Percentiles rank a stretch among this genome's conserved stretches.
Conservation (phyloP, 1,140 invertebrate species). For the Aphidius ervi region DNA sequence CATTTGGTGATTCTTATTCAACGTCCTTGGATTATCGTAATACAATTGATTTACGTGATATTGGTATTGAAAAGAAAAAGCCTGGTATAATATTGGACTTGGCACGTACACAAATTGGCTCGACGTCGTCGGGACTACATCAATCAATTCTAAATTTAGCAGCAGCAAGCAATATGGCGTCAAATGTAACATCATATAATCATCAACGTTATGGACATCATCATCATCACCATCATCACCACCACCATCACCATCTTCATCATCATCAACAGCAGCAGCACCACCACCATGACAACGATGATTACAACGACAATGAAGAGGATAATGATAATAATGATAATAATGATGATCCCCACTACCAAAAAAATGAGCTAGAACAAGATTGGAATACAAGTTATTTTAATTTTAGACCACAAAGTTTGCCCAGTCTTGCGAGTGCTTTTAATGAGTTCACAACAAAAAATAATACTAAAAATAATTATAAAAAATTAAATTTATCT, state of each 20-base stretch:
- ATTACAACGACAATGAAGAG: too few species aligned
- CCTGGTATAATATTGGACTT: constrained; percentile 42
- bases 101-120: constrained; percentile 21
- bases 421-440: constrained; percentile 46
- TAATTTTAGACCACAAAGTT: background rate
- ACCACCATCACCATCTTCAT: constrained; percentile 39
- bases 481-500: constrained; percentile 24
- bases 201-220: constrained; percentile 43
- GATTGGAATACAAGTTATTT: too few species aligned
- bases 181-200: constrained; percentile 14
- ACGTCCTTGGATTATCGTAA: constrained; percentile 47
- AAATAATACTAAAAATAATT: constrained; percentile 16
- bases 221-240: constrained; percentile 53
- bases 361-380: too few species aligned
- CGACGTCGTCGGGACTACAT: constrained; percentile 32
- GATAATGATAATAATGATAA: constrained; percentile 51
- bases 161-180: constrained; percentile 24
- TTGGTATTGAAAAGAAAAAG: constrained; percentile 43
- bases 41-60: constrained; percentile 49
- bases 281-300: too few species aligned
- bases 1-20: constrained; percentile 37
- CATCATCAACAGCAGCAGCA: too few species aligned
- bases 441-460: constrained; percentile 31
- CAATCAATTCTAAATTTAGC: constrained; percentile 47
- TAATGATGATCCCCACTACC: constrained; percentile 38